phyloP scores from a whole-genome alignment of 2,797 vertebrate genomes.

The Sciaenops ocellatus region DNA sequence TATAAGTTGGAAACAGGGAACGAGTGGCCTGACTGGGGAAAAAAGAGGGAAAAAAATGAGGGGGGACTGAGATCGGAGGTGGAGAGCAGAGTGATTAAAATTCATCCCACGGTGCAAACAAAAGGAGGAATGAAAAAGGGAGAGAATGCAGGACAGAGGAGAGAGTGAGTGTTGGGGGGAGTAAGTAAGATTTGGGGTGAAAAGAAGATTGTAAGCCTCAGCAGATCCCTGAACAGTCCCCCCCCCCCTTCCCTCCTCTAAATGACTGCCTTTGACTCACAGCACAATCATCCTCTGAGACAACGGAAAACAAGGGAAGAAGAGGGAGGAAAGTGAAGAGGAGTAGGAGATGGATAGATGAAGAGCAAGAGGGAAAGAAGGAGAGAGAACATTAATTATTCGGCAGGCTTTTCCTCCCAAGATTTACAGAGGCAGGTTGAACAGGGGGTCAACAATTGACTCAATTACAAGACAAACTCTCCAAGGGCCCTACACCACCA shows the following conservation, averaged over 20 bases:
- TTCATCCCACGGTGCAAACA: conserved; percentile 89
- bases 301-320: conserved; percentile 68
- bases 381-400: conserved; percentile 82
- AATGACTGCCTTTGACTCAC: conserved; percentile 84
- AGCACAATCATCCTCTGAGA: conserved; percentile 81
- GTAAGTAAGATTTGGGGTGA: conserved; percentile 78
- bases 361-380: conserved; percentile 58
- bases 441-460: conserved; percentile 87
- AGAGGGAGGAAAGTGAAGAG: conserved; percentile 53
- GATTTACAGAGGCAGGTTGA: conserved; percentile 78
- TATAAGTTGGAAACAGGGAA: conserved; percentile 49
- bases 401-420: conserved; percentile 72
- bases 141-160: conserved; percentile 75
- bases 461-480: conserved; percentile 87
- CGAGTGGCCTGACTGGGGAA: conserved; percentile 32
- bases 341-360: conserved; percentile 70
- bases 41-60: conserved; percentile 24
- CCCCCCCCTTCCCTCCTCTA: conserved; percentile 58
- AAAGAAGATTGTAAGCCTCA: conserved; percentile 85
- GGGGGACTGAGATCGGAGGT: conserved; percentile 64
- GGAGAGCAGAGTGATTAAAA: conserved; percentile 84
- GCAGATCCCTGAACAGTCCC: conserved; percentile 74
- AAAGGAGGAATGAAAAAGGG: conserved; percentile 85
- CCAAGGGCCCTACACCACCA: conserved; percentile 77
- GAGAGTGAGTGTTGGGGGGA: conserved; percentile 59